Conservation (phyloP, 2,797 vertebrate genomes). For the Semotilus atromaculatus region DNA sequence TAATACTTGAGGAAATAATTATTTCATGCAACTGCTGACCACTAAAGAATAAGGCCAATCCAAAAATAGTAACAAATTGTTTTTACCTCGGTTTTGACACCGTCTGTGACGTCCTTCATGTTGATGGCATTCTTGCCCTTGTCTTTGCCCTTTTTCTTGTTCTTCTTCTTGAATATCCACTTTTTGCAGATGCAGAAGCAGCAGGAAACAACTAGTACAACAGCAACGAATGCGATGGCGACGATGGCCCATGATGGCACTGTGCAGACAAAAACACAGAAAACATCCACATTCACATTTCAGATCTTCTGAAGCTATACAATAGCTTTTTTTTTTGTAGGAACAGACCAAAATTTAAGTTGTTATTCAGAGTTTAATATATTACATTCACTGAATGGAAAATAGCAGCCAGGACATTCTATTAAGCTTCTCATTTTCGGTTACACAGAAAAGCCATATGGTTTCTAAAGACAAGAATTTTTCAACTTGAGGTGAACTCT, state of each 20-base stretch:
- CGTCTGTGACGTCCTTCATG: slow-evolving; percentile 97
- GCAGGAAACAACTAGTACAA: slow-evolving; percentile 96
- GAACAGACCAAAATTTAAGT: too few species aligned
- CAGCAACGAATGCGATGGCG: slow-evolving; percentile 95
- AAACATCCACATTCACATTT: neutral
- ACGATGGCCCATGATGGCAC: slow-evolving; percentile 99
- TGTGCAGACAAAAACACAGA: slow-evolving; percentile 66
- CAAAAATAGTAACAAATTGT: slow-evolving; percentile 49
- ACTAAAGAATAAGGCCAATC: slow-evolving; percentile 15
- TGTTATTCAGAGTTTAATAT: neutral
- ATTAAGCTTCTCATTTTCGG: neutral
- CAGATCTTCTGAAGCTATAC: neutral
- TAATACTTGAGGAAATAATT: slow-evolving; percentile 18
- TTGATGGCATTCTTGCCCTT: slow-evolving; percentile 99
- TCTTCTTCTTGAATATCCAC: slow-evolving; percentile 99
- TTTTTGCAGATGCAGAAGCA: slow-evolving; percentile 99
- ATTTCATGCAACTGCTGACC: slow-evolving; percentile 42
- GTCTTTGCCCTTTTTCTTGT: slow-evolving; percentile 99
- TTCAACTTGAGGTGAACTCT: neutral
- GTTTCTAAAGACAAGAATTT: neutral
- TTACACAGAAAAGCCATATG: neutral
- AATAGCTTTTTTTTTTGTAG: too few species aligned
- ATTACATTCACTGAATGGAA: neutral
- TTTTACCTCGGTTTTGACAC: slow-evolving; percentile 96
- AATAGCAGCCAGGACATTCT: neutral